Evolutionary conservation across 2,888 invertebrate species (phyloP).

Genomic region (Drosophila subquinaria): DNA sequence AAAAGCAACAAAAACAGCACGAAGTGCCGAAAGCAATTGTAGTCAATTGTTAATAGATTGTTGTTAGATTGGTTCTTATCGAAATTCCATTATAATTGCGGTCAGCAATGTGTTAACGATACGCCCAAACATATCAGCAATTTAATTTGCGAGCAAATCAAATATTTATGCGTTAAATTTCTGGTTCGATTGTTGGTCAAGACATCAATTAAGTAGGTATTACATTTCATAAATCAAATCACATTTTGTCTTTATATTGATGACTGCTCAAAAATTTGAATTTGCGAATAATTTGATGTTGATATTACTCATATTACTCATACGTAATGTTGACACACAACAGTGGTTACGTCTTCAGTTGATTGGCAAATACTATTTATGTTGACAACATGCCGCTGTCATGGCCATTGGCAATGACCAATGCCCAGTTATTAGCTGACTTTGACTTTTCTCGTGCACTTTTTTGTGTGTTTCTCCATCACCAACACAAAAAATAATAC

Average conservation of each 20-base stretch:
- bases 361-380: slow-evolving; percentile 46
- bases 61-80: slow-evolving; percentile 39
- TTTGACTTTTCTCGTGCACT: slow-evolving; percentile 20
- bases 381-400: slow-evolving; percentile 53
- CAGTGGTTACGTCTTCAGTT: slow-evolving; percentile 20
- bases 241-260: not conserved
- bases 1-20: slow-evolving; percentile 46
- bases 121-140: not conserved
- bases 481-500: slow-evolving; percentile 43
- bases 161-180: slow-evolving; percentile 1
- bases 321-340: slow-evolving; percentile 42
- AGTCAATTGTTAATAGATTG: slow-evolving; percentile 33
- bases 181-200: not conserved
- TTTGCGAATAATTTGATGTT: slow-evolving; percentile 15
- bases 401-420: slow-evolving; percentile 41
- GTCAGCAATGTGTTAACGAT: slow-evolving; percentile 15
- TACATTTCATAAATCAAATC: not conserved
- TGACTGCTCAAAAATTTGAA: slow-evolving; percentile 23
- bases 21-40: slow-evolving; percentile 36
- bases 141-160: not conserved
- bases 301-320: slow-evolving; percentile 52
- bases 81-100: slow-evolving; percentile 24
- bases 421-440: slow-evolving; percentile 73
- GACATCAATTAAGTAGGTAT: not conserved
- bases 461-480: not conserved